phyloP scores from a whole-genome alignment of 1,140 invertebrate species.

The Drosophila sturtevanti region DNA sequence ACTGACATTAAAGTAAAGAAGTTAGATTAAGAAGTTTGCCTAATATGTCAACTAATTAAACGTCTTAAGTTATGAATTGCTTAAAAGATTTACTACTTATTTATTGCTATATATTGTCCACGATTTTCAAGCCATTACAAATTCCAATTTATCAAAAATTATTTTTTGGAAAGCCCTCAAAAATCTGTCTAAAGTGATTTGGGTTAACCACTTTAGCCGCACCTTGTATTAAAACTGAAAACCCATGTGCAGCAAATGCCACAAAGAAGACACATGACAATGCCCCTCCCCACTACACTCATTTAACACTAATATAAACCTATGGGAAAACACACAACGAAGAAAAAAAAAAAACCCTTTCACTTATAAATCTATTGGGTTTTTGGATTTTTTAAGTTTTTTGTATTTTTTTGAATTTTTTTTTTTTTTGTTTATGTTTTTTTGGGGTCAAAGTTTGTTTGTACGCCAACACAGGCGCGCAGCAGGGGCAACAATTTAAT shows the following conservation, averaged over 20 bases:
- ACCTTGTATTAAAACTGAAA: not conserved
- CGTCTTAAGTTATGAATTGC: no score
- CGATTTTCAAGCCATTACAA: not conserved
- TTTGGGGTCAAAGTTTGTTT: conserved; percentile 73
- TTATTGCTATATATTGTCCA: not conserved
- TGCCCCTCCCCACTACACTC: not conserved
- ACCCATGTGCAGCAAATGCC: not conserved
- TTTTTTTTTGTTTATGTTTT: conserved; percentile 15
- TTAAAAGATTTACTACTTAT: not conserved
- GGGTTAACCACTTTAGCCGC: conserved; percentile 3
- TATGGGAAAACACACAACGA: not conserved
- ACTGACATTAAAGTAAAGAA: no score
- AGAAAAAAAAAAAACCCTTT: conserved; percentile 65
- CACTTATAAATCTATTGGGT: conserved; percentile 64
- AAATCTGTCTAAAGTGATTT: not conserved
- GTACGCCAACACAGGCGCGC: conserved; percentile 52
- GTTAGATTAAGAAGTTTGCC: no score
- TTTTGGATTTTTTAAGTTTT: conserved; percentile 26
- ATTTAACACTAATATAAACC: conserved; percentile 3
- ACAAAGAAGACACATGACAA: conserved; percentile 3
- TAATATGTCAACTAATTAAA: no score
- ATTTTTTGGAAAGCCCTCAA: not conserved
- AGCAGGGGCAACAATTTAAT: conserved; percentile 71
- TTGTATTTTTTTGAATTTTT: not conserved
- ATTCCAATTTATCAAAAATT: not conserved